These are phyloP conservation scores for Carlito syrichta DNA, from an alignment of 2,113 vertebrate species.

Conservation along the genomic window DNA sequence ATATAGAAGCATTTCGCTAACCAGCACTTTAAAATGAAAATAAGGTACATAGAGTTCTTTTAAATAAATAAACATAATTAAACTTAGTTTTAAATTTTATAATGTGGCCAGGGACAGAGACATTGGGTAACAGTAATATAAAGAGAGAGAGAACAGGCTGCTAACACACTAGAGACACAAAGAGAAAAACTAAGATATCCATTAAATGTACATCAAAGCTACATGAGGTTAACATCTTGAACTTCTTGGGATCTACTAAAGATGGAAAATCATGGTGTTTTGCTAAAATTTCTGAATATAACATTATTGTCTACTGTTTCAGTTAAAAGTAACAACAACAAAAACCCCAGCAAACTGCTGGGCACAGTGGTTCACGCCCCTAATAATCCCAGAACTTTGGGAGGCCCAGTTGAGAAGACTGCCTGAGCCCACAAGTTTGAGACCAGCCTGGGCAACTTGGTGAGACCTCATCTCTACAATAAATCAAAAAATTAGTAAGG, in stretches of 20 bases:
- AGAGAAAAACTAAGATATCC: neutral
- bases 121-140: neutral
- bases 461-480: too few relatives aligned
- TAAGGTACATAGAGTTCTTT: neutral
- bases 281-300: neutral
- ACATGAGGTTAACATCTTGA: neutral
- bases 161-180: neutral
- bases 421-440: too few relatives aligned
- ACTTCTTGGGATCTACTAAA: neutral
- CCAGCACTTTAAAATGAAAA: slow-evolving; percentile 12
- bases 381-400: too few relatives aligned
- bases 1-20: neutral
- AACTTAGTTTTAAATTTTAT: neutral
- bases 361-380: too few relatives aligned
- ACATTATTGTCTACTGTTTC: neutral
- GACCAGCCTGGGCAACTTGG: too few relatives aligned
- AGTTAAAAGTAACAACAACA: neutral
- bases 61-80: neutral
- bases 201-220: neutral
- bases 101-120: neutral
- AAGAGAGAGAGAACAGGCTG: neutral
- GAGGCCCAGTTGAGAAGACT: too few relatives aligned
- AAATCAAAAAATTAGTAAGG: too few relatives aligned
- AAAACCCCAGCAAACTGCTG: too few relatives aligned
- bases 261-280: neutral